Percentiles rank a stretch among this genome's conserved stretches.
phyloP scores from a whole-genome alignment of 2,113 vertebrate genomes.

The Acanthisitta chloris region DNA sequence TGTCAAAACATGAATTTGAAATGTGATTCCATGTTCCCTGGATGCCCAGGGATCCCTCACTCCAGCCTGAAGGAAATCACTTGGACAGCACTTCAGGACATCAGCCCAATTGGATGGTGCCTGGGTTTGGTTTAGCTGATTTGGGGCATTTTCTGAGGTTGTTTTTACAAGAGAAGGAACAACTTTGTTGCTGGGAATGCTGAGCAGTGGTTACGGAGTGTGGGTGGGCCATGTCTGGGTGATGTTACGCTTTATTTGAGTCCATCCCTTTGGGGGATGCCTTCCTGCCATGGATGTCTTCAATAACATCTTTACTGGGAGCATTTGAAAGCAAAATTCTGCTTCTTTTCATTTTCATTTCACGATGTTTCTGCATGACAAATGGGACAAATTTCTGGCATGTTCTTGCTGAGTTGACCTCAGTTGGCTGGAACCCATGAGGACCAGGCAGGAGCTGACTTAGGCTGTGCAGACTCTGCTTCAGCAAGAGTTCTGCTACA shows the following conservation, averaged over 20 bases:
- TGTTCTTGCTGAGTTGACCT: neutral
- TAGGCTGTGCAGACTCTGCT: neutral
- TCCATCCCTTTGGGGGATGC: neutral
- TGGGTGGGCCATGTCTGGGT: neutral
- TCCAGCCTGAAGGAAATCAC: neutral
- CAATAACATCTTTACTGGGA: neutral
- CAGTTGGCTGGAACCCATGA: neutral
- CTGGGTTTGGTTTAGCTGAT: neutral
- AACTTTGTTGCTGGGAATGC: neutral
- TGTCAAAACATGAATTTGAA: neutral
- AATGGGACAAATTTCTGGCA: neutral
- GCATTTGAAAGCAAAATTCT: neutral
- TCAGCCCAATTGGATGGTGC: neutral
- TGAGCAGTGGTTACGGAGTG: neutral
- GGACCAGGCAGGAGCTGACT: neutral
- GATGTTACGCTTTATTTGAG: accelerated
- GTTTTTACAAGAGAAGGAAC: neutral
- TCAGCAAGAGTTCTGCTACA: neutral
- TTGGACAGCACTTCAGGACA: neutral
- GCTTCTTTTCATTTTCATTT: neutral
- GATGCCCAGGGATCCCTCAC: neutral
- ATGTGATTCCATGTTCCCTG: neutral
- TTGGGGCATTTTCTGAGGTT: neutral
- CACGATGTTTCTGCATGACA: neutral
- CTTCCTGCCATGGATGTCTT: neutral